phyloP scores from a whole-genome alignment of 2,797 vertebrate genomes.

The Channa striata region DNA sequence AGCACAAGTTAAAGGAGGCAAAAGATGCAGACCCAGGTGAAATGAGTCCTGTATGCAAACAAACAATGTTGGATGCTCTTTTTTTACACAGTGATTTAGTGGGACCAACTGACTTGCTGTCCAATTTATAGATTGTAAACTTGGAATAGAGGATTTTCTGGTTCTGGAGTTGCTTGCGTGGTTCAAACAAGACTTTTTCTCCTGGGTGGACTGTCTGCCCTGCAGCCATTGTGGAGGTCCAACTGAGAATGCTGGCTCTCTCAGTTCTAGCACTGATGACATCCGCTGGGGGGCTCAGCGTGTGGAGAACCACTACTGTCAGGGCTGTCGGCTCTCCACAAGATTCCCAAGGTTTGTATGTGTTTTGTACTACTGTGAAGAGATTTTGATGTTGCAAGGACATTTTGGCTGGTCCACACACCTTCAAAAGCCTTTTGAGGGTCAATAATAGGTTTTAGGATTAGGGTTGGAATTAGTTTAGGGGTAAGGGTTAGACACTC shows the following conservation, averaged over 20 bases:
- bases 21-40: constrained; percentile 89
- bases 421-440: too few species aligned
- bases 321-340: constrained; percentile 85
- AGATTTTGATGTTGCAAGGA: background rate
- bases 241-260: constrained; percentile 80
- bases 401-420: background rate
- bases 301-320: constrained; percentile 96
- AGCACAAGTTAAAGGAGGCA: constrained; percentile 84
- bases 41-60: background rate
- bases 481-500: too few species aligned
- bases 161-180: constrained; percentile 92
- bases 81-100: background rate
- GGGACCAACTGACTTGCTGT: background rate
- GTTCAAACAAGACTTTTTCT: constrained; percentile 96
- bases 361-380: background rate
- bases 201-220: constrained; percentile 91
- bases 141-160: constrained; percentile 91
- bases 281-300: constrained; percentile 87
- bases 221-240: constrained; percentile 89
- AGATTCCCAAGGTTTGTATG: constrained; percentile 91
- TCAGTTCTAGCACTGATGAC: constrained; percentile 88
- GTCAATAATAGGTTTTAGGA: too few species aligned
- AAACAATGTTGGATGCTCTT: background rate
- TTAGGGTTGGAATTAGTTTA: too few species aligned
- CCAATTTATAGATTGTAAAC: constrained; percentile 79